Percentiles rank a stretch among this genome's conserved stretches.
Evolutionary conservation across 2,888 invertebrate species (phyloP).

Genomic region (Drepana falcataria): DNA sequence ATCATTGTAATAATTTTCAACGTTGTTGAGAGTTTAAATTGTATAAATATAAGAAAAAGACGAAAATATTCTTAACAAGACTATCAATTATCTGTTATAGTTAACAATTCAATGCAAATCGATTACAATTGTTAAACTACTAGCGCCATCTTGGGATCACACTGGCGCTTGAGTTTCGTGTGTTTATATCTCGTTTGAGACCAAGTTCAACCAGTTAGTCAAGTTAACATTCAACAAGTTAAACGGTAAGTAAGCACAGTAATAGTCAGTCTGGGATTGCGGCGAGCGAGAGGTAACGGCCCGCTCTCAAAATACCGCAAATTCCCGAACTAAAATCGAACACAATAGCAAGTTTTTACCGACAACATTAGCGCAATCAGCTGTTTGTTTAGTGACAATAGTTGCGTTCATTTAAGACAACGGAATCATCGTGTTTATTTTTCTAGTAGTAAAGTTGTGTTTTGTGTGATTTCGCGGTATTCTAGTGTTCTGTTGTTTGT

Average conservation of each 20-base stretch:
- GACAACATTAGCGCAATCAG: slow-evolving; percentile 31
- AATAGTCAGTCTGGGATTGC: slow-evolving; percentile 46
- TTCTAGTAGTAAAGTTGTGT: slow-evolving; percentile 21
- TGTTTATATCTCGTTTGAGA: slow-evolving; percentile 3
- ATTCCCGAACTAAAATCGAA: slow-evolving; percentile 31
- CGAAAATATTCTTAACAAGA: no score
- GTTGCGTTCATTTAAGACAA: no score
- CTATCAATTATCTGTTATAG: no score
- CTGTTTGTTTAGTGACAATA: no score
- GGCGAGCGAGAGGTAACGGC: slow-evolving; percentile 26
- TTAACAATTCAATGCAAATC: no score
- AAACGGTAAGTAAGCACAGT: slow-evolving; percentile 23
- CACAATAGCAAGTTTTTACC: slow-evolving; percentile 41
- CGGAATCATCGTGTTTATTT: no score
- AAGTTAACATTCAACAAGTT: slow-evolving; percentile 26
- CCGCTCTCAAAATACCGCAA: slow-evolving; percentile 46
- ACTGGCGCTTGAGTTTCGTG: background rate
- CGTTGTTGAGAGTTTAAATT: background rate
- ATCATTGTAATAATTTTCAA: slow-evolving; percentile 1
- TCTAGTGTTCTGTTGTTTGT: slow-evolving; percentile 59
- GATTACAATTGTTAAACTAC: no score
- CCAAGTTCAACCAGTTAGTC: slow-evolving; percentile 27
- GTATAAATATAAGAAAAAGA: no score
- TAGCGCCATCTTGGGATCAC: background rate
- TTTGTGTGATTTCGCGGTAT: slow-evolving; percentile 54